phyloP scores from a whole-genome alignment of 2,113 vertebrate genomes.

The Chelonoidis abingdonii region DNA sequence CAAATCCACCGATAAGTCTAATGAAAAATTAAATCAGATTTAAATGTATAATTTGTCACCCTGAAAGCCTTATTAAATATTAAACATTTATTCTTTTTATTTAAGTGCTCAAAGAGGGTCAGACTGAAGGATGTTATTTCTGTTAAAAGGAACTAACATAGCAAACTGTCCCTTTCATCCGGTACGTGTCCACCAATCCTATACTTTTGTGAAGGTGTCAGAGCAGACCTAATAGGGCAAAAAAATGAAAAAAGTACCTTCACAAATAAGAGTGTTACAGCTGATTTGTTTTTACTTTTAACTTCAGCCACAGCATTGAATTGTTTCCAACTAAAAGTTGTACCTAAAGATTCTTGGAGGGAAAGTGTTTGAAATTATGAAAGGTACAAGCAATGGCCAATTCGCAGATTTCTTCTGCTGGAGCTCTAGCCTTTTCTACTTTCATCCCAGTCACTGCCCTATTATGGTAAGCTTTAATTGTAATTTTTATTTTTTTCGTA shows the following conservation, averaged over 20 bases:
- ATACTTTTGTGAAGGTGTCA: background rate
- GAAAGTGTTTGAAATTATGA: background rate
- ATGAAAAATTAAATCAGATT: background rate
- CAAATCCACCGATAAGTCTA: background rate
- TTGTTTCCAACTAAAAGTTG: background rate
- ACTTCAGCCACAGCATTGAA: background rate
- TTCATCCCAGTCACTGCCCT: background rate
- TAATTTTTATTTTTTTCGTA: background rate
- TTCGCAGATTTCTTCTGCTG: background rate
- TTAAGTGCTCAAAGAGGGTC: background rate
- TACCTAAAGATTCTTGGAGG: background rate
- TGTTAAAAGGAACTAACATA: background rate
- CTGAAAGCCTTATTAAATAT: background rate
- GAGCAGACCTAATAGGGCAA: background rate
- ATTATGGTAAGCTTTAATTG: background rate
- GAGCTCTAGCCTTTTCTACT: background rate
- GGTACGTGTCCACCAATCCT: background rate
- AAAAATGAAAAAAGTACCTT: background rate
- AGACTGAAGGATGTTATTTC: background rate
- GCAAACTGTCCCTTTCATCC: background rate
- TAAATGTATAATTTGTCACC: background rate
- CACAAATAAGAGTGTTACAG: background rate
- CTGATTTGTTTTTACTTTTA: background rate
- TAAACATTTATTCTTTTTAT: background rate
- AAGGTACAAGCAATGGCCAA: background rate